phyloP scores from a whole-genome alignment of 2,797 vertebrate genomes.

The Heliangelus exortis region DNA sequence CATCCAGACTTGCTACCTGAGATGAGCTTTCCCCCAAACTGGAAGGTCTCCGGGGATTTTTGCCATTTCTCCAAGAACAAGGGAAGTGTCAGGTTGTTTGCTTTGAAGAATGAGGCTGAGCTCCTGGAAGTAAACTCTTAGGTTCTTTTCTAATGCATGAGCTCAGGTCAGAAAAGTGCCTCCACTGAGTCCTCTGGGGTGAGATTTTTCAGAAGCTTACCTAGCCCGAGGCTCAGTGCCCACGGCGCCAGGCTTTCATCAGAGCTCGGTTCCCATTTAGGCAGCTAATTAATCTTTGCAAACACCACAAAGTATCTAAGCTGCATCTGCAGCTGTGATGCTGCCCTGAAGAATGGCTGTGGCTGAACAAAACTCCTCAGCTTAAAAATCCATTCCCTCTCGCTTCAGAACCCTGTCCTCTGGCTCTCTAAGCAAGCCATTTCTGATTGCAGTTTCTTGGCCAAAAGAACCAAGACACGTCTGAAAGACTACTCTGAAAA shows the following conservation, averaged over 20 bases:
- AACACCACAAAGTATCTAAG: constrained; percentile 49
- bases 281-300: constrained; percentile 58
- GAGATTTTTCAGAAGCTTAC: constrained; percentile 51
- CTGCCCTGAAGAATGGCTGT: constrained; percentile 34
- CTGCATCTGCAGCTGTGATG: constrained; percentile 20
- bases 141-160: constrained; percentile 25
- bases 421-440: not conserved
- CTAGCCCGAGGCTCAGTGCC: not conserved
- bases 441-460: not conserved
- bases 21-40: not conserved
- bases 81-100: not conserved
- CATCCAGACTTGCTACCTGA: not conserved
- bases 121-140: constrained; percentile 33
- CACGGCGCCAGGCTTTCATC: constrained; percentile 39
- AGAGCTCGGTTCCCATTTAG: constrained; percentile 30
- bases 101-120: constrained; percentile 29
- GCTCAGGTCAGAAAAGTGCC: constrained; percentile 51
- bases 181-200: not conserved
- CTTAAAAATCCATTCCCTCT: not conserved
- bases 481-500: not conserved
- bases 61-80: not conserved
- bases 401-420: not conserved
- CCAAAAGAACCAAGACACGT: not conserved
- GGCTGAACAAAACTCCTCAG: not conserved
- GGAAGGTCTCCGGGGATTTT: not conserved